A percentile compares a stretch with the other conserved stretches of the same genome.
phyloP scores from a whole-genome alignment of 2,113 vertebrate species.

The pig (Sus scrofa) region DNA sequence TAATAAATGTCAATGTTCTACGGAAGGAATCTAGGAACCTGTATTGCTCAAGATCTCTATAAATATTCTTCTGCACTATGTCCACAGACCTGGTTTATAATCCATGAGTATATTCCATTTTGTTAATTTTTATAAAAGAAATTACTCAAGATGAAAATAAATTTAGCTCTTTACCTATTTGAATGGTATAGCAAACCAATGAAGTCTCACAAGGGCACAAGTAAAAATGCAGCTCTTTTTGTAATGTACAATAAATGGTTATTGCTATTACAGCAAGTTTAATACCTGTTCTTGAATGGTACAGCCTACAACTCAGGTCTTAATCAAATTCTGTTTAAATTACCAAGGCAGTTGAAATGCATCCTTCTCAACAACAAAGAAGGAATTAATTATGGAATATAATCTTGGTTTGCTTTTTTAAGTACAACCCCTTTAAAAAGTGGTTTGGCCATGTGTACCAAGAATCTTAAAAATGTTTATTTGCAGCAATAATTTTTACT shows the following conservation, averaged over 20 bases:
- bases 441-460: neutral
- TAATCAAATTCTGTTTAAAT: slow-evolving; percentile 17
- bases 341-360: neutral
- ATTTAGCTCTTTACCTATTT: slow-evolving; percentile 10
- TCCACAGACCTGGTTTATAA: neutral
- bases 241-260: slow-evolving; percentile 40
- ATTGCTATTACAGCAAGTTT: slow-evolving; percentile 20
- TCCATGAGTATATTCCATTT: neutral
- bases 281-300: slow-evolving; percentile 21
- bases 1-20: neutral
- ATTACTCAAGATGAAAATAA: slow-evolving; percentile 57
- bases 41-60: neutral
- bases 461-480: neutral
- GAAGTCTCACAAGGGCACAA: slow-evolving; percentile 38
- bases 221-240: slow-evolving; percentile 32
- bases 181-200: neutral
- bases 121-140: neutral
- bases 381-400: neutral
- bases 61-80: neutral
- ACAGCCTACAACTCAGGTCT: neutral
- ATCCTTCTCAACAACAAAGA: neutral
- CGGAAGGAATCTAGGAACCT: neutral
- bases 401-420: neutral
- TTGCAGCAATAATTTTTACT: neutral
- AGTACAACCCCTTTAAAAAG: neutral